Conservation (phyloP, 2,888 invertebrate genomes). For the Axea sp. region DNA sequence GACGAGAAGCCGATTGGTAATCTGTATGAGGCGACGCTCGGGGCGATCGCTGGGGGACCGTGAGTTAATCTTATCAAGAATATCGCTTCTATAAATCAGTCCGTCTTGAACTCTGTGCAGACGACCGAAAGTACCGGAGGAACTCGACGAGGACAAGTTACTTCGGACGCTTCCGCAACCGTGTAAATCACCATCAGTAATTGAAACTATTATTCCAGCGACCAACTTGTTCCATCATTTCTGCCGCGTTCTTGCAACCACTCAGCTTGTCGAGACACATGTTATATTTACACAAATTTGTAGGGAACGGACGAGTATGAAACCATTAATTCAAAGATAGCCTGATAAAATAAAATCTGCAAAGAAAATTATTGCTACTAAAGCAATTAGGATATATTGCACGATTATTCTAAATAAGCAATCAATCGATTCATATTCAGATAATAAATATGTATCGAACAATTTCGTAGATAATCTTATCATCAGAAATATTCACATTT, state of each 20-base stretch:
- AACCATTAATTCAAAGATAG: too few relatives aligned
- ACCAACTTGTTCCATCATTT: constrained; percentile 39
- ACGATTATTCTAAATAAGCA: too few relatives aligned
- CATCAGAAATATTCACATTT: too few relatives aligned
- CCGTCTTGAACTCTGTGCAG: constrained; percentile 32
- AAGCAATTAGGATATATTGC: too few relatives aligned
- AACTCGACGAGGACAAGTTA: constrained; percentile 41
- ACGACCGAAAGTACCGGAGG: constrained; percentile 2
- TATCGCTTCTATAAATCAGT: constrained; percentile 59
- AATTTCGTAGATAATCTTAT: too few relatives aligned
- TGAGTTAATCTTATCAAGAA: constrained; percentile 56
- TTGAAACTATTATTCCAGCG: constrained; percentile 45
- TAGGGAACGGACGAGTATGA: too few relatives aligned
- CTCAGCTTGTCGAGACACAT: neutral
- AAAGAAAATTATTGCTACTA: too few relatives aligned
- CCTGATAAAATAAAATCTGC: too few relatives aligned
- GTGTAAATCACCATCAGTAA: constrained; percentile 58
- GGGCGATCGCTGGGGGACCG: constrained; percentile 43
- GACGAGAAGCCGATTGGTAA: constrained; percentile 38
- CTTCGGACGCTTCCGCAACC: constrained; percentile 15
- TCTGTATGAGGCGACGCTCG: constrained; percentile 30
- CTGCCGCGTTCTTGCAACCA: neutral
- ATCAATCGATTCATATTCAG: too few relatives aligned
- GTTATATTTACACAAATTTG: neutral
- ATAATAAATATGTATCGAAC: too few relatives aligned